These are phyloP conservation scores for Entomobrya multifasciata DNA, from an alignment of 2,888 invertebrate genomes.

Conservation along the genomic window DNA sequence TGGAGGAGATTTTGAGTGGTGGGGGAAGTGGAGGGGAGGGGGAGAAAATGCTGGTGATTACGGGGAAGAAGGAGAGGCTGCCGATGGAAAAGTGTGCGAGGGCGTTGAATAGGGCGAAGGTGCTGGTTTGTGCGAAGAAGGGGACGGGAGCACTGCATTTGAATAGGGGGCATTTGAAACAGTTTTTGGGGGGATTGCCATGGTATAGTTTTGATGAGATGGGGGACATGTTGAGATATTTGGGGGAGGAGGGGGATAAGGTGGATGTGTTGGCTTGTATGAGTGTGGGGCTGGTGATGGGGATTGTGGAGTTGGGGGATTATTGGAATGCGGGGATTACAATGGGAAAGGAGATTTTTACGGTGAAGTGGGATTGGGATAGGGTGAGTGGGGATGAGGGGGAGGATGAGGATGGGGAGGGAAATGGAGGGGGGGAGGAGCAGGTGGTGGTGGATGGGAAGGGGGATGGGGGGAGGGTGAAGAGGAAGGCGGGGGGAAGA, in stretches of 20 bases:
- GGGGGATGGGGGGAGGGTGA: too few relatives aligned
- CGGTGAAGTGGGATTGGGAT: conserved; percentile 4
- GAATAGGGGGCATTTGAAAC: not conserved
- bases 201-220: conserved; percentile 22
- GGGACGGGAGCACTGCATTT: not conserved
- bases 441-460: too few relatives aligned
- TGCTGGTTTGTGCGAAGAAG: conserved; percentile 26
- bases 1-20: conserved; percentile 71
- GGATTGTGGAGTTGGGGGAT: conserved; percentile 37
- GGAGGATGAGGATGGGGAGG: not conserved
- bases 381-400: not conserved
- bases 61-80: not conserved
- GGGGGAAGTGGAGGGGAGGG: conserved; percentile 39
- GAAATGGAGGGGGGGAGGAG: too few relatives aligned
- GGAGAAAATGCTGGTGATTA: not conserved
- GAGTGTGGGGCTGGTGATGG: conserved; percentile 33
- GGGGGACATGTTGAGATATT: conserved; percentile 41
- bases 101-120: conserved; percentile 8
- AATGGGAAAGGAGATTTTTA: conserved; percentile 22
- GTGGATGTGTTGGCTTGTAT: conserved; percentile 41
- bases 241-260: conserved; percentile 19
- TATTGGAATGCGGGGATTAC: conserved; percentile 20
- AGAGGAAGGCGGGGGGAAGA: not conserved
- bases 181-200: conserved; percentile 14
- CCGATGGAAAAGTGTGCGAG: conserved; percentile 52